Conservation (phyloP, 64 coral and sea anemone genomes). For the Astreopora myriophthalma region DNA sequence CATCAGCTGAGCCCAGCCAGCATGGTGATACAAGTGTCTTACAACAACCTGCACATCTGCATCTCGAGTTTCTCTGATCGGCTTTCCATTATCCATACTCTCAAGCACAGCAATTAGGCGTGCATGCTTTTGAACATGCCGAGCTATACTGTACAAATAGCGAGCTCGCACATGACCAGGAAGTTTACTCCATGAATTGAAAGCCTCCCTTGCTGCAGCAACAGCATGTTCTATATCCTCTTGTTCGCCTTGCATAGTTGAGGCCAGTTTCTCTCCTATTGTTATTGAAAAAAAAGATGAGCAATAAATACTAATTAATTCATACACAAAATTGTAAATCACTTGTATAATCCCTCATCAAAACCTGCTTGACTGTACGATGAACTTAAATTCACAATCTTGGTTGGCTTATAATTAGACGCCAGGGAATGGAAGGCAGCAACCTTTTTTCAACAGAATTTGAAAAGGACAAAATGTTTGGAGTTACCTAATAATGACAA, state of each 20-base stretch:
- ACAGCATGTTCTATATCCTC: constrained; percentile 93
- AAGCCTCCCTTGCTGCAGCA: constrained; percentile 78
- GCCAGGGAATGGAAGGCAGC: no score
- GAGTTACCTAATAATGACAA: no score
- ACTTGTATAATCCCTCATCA: no score
- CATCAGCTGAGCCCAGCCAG: constrained; percentile 98
- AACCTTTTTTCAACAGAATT: no score
- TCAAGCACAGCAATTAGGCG: constrained; percentile 88
- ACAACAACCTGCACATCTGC: constrained; percentile 94
- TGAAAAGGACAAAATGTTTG: no score
- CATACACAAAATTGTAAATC: no score
- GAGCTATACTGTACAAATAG: constrained; percentile 94
- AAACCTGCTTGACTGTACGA: no score
- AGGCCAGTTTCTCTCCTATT: constrained; percentile 90
- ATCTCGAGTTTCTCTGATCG: constrained; percentile 91
- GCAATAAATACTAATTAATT: neutral
- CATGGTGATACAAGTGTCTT: constrained; percentile 93
- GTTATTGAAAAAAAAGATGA: neutral
- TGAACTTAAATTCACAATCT: no score
- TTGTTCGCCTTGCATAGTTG: constrained; percentile 93
- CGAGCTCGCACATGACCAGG: constrained; percentile 91
- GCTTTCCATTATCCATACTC: constrained; percentile 94
- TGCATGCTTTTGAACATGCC: constrained; percentile 98
- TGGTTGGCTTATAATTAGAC: no score
- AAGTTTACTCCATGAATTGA: constrained; percentile 89